phyloP scores from a whole-genome alignment of 2,888 invertebrate genomes.

The Eurytoma californica region DNA sequence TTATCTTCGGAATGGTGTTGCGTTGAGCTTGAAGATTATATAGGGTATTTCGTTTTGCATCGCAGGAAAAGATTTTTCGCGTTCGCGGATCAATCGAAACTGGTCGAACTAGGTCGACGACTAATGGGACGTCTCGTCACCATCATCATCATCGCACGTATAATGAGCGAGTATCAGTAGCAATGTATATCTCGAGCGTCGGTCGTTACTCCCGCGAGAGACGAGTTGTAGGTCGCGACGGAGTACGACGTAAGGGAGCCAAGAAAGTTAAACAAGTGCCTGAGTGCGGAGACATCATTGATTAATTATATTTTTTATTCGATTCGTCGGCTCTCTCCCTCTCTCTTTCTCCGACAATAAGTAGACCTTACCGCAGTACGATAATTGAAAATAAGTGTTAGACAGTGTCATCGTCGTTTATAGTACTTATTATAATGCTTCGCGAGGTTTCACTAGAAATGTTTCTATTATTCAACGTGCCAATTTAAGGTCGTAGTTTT shows the following conservation, averaged over 20 bases:
- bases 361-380: background rate
- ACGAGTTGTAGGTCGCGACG: conserved; percentile 10
- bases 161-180: conserved; percentile 34
- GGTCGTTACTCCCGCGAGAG: conserved; percentile 33
- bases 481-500: conserved; percentile 9
- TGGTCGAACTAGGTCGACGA: background rate
- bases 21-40: background rate
- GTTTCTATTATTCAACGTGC: background rate
- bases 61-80: background rate
- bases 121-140: conserved; percentile 7
- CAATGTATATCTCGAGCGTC: conserved; percentile 16
- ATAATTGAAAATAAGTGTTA: background rate
- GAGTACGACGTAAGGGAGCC: conserved; percentile 11
- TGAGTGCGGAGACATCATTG: conserved; percentile 14
- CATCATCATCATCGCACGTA: conserved; percentile 13
- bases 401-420: background rate
- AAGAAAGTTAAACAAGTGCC: conserved; percentile 8
- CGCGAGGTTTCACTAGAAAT: background rate
- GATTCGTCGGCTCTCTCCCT: background rate
- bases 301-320: background rate
- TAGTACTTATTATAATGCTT: conserved; percentile 9
- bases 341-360: conserved; percentile 15
- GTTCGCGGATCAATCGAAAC: background rate
- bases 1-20: background rate
- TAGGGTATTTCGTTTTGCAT: background rate